Evolutionary conservation across 1,140 invertebrate genomes (phyloP).

Genomic region (Aporrectodea caliginosa): DNA sequence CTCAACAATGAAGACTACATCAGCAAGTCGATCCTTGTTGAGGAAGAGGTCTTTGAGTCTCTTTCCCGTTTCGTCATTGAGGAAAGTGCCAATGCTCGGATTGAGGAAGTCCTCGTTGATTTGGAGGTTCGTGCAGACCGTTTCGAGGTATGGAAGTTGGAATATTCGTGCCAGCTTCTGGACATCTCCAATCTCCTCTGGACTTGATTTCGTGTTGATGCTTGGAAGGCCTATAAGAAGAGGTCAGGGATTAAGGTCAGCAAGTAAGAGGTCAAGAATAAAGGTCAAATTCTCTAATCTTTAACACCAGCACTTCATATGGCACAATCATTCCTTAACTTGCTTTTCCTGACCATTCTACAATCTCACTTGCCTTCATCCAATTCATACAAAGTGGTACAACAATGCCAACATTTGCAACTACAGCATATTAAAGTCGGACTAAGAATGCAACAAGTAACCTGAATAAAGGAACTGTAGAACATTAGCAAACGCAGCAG

Average conservation of each 20-base stretch:
- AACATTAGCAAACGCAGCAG: conserved; percentile 42
- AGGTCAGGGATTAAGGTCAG: not conserved
- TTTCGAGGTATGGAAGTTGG: conserved; percentile 39
- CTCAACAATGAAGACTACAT: conserved; percentile 46
- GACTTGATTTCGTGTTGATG: conserved; percentile 36
- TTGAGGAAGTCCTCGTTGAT: conserved; percentile 50
- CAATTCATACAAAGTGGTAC: too few relatives aligned
- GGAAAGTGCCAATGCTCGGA: conserved; percentile 50
- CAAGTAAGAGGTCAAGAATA: too few relatives aligned
- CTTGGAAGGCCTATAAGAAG: conserved; percentile 41
- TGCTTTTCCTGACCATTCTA: too few relatives aligned
- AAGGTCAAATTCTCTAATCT: too few relatives aligned
- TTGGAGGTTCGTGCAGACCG: conserved; percentile 44
- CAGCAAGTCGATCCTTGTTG: conserved; percentile 40
- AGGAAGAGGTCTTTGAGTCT: conserved; percentile 47
- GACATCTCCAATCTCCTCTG: conserved; percentile 40
- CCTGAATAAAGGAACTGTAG: conserved; percentile 50
- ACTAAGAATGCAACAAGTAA: too few relatives aligned
- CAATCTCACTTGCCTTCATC: too few relatives aligned
- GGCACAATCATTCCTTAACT: too few relatives aligned
- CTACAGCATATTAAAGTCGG: too few relatives aligned
- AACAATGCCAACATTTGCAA: too few relatives aligned
- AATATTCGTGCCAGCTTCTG: conserved; percentile 42
- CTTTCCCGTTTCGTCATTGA: conserved; percentile 47
- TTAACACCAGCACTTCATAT: too few relatives aligned